phyloP scores from a whole-genome alignment of 2,113 vertebrate species.

The Oncorhynchus mykiss region DNA sequence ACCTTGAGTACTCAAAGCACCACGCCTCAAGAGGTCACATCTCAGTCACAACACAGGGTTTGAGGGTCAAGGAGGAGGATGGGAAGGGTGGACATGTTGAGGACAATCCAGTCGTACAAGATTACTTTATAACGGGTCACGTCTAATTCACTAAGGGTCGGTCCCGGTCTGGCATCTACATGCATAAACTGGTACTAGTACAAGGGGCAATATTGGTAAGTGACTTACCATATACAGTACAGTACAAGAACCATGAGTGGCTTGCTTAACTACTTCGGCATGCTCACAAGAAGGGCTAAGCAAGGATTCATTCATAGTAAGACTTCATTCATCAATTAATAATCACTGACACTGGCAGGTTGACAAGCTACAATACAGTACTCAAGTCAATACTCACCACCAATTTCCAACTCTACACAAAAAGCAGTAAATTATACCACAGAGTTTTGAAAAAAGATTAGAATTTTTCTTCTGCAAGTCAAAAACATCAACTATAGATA shows the following conservation, averaged over 20 bases:
- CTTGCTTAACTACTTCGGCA: neutral
- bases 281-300: conserved; percentile 3
- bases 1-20: neutral
- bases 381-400: conserved; percentile 51
- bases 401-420: conserved; percentile 44
- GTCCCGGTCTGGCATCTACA: neutral
- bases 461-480: no score
- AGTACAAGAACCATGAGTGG: neutral
- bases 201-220: neutral
- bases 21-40: neutral
- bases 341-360: neutral
- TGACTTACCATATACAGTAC: neutral
- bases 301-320: conserved; percentile 6
- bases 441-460: neutral
- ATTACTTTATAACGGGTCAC: neutral
- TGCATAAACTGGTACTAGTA: neutral
- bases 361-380: neutral
- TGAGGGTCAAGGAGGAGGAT: neutral
- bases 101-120: neutral
- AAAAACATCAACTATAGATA: neutral
- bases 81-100: neutral
- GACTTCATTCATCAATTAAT: neutral
- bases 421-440: conserved; percentile 36
- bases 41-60: neutral
- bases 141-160: neutral